These are phyloP conservation scores for Scaptomyza cyrtandrae DNA, from an alignment of 2,888 invertebrate species.

Conservation along the genomic window DNA sequence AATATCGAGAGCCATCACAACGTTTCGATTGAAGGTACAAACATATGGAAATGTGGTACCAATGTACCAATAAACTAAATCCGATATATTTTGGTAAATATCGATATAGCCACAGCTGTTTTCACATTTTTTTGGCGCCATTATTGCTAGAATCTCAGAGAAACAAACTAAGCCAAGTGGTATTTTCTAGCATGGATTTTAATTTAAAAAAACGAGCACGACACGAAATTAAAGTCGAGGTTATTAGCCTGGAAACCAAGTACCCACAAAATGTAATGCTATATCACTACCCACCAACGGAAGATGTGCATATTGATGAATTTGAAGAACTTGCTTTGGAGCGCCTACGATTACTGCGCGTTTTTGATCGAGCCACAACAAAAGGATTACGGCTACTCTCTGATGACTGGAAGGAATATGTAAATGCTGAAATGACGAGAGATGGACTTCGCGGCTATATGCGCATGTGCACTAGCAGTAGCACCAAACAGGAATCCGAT, in stretches of 20 bases:
- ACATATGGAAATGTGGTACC: neutral
- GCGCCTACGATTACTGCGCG: slow-evolving; percentile 91
- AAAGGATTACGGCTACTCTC: slow-evolving; percentile 87
- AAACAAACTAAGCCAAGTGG: neutral
- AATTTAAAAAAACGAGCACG: slow-evolving; percentile 73
- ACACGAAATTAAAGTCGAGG: slow-evolving; percentile 81
- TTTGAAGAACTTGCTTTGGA: slow-evolving; percentile 95
- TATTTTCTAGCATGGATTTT: slow-evolving; percentile 72
- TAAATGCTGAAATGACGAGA: slow-evolving; percentile 88
- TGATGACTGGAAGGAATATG: slow-evolving; percentile 88
- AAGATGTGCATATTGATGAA: slow-evolving; percentile 90
- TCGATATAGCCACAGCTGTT: slow-evolving; percentile 47
- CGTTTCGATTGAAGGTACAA: neutral
- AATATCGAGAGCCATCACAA: neutral
- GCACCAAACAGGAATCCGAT: slow-evolving; percentile 86
- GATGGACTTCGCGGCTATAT: slow-evolving; percentile 89
- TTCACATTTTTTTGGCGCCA: slow-evolving; percentile 44
- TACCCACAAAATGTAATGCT: slow-evolving; percentile 92
- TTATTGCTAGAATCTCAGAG: neutral
- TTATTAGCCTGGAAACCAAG: slow-evolving; percentile 82
- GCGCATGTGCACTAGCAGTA: slow-evolving; percentile 85
- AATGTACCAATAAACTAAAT: neutral
- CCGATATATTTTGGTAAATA: neutral
- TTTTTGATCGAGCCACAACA: slow-evolving; percentile 90
- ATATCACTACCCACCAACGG: slow-evolving; percentile 90